A percentile compares a stretch with the other conserved stretches of the same genome.
These are phyloP conservation scores for Parazoanthus darwini DNA, from an alignment of 92 coral and sea anemone genomes.

Conservation along the genomic window DNA sequence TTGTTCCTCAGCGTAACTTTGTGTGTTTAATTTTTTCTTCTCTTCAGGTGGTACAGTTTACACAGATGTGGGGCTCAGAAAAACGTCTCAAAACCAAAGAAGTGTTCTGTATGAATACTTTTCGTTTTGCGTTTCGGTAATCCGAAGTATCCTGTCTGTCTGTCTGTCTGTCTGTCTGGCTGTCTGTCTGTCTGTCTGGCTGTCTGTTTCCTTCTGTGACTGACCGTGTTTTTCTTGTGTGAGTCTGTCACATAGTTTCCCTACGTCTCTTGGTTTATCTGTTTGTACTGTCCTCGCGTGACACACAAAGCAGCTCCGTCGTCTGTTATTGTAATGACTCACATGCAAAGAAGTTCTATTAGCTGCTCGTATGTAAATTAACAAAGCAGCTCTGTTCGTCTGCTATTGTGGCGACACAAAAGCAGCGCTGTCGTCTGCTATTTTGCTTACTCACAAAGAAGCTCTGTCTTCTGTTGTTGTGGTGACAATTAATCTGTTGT, in stretches of 20 bases:
- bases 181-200: background rate
- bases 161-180: no score
- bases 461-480: no score
- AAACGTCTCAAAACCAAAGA: constrained; percentile 15
- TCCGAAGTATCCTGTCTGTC: background rate
- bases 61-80: background rate
- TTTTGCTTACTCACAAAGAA: no score
- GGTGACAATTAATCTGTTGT: no score
- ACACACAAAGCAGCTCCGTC: no score
- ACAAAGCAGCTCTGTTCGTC: no score
- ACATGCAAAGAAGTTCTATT: no score
- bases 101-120: background rate
- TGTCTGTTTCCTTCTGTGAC: background rate
- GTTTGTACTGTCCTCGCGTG: background rate
- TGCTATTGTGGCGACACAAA: no score
- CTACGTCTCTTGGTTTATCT: background rate
- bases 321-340: no score
- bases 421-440: no score
- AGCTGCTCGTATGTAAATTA: no score
- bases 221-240: background rate
- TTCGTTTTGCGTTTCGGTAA: background rate
- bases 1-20: background rate
- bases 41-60: constrained; percentile 27
- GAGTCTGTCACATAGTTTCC: background rate
- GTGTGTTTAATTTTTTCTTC: background rate